Evolutionary conservation across 2,888 invertebrate species (phyloP).

Genomic region (Mechanitis messenoides): DNA sequence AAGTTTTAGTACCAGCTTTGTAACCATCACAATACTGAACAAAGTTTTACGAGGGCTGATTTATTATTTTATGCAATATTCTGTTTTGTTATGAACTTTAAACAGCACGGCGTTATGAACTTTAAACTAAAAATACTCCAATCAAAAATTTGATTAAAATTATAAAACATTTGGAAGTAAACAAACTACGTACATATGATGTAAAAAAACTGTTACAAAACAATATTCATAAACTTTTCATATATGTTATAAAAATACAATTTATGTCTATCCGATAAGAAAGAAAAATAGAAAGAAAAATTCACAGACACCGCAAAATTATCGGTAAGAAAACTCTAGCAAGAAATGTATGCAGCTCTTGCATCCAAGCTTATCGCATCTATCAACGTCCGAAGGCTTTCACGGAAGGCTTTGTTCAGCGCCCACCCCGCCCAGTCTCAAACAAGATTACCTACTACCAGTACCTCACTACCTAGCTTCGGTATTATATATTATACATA

Average conservation of each 20-base stretch:
- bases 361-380: constrained; percentile 76
- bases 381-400: constrained; percentile 72
- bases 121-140: too few species aligned
- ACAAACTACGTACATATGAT: too few species aligned
- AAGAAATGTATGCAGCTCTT: constrained; percentile 75
- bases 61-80: constrained; percentile 14
- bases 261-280: constrained; percentile 9
- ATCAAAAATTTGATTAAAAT: too few species aligned
- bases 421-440: constrained; percentile 51
- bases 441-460: constrained; percentile 65
- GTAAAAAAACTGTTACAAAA: neutral
- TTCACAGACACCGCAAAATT: constrained; percentile 39
- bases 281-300: constrained; percentile 28
- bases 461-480: constrained; percentile 57
- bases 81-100: neutral
- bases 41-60: constrained; percentile 23
- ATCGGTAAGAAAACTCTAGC: constrained; percentile 55
- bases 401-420: constrained; percentile 72
- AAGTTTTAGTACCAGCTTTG: constrained; percentile 35
- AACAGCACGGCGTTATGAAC: neutral
- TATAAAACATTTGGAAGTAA: too few species aligned
- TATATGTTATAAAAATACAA: neutral
- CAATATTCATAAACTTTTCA: neutral
- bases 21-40: constrained; percentile 21
- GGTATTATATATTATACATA: constrained; percentile 29